Evolutionary conservation across 1,140 invertebrate species (phyloP), one percentile per base, ranked within the genome.

Genomic region (Cylas formicarius): DNA sequence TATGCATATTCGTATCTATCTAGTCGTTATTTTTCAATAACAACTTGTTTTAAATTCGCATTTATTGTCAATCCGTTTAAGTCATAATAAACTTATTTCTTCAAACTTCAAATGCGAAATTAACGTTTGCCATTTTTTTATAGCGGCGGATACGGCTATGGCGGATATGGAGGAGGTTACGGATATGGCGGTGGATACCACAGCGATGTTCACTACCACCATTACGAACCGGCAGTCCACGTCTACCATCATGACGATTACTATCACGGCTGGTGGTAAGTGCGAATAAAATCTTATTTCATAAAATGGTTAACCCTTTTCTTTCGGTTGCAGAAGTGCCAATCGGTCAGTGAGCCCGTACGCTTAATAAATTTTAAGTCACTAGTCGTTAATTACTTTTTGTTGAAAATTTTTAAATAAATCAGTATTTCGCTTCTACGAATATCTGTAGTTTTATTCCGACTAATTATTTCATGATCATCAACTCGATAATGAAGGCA

Each of bases 101-200:
- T 26, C 9, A 26, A 9, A 26, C 13, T 26, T 26, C 13, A 33
- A 33, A 14, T 33, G 13, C 6, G 16, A 7, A 9, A 14, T 7
- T 7, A 33, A 33, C 13, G 13, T 33, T 8, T 33, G 31, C 16
- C 13, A 33, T 33, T 7, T 9, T 9, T 33, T 17, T 36, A n/a
- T 21, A 18, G 14, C 22, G 14, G 19, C 22, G 34, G 14, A 22
- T 36, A 19, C 19, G 14, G 34, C 10, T 22, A 13, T 20, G 5
- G 16, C 16, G 34, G 9, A 6, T 36, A 36, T 22, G 7, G 11
- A 36, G 6, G 45, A 24, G 44, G 44, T 21, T 22, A 26, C 13
- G 35, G 36, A 39, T 39, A 41, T 33, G 44, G 44, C 11, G 33
- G 34, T 6, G 34, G 34, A 6, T 36, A 36, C 16, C 5, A 18